A percentile compares a stretch with the other conserved stretches of the same genome.
These are phyloP conservation scores for Molossus alvarezi DNA, from an alignment of 2,797 vertebrate species.

Conservation along the genomic window DNA sequence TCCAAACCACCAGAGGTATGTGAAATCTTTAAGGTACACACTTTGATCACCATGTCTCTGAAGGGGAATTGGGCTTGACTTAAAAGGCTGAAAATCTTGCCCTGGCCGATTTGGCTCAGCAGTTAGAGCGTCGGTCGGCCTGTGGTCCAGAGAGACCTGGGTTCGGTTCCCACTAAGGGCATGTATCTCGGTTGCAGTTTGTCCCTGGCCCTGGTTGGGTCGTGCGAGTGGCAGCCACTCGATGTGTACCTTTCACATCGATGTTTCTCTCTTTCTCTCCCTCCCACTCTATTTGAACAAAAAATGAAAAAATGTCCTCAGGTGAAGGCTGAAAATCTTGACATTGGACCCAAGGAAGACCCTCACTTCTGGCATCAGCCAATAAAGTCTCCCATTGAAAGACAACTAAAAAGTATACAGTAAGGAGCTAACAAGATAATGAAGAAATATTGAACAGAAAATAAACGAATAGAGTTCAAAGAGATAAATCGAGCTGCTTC, in stretches of 20 bases:
- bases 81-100: not conserved
- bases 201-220: too few species aligned
- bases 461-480: not conserved
- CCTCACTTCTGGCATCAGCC: not conserved
- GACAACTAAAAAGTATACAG: not conserved
- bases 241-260: too few species aligned
- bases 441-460: not conserved
- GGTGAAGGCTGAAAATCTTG: not conserved
- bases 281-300: too few species aligned
- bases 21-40: not conserved
- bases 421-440: not conserved
- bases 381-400: not conserved
- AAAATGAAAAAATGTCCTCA: too few species aligned
- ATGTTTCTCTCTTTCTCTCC: too few species aligned
- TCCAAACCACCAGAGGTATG: not conserved
- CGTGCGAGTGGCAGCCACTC: too few species aligned
- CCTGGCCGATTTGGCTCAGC: too few species aligned
- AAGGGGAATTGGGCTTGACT: not conserved
- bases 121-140: too few species aligned
- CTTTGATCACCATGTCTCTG: not conserved
- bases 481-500: not conserved
- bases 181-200: too few species aligned
- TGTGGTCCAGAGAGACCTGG: too few species aligned
- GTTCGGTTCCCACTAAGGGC: too few species aligned
- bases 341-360: not conserved